Percentiles rank a stretch among this genome's conserved stretches.
phyloP scores from a whole-genome alignment of 2,797 vertebrate species.

The Mus caroli region DNA sequence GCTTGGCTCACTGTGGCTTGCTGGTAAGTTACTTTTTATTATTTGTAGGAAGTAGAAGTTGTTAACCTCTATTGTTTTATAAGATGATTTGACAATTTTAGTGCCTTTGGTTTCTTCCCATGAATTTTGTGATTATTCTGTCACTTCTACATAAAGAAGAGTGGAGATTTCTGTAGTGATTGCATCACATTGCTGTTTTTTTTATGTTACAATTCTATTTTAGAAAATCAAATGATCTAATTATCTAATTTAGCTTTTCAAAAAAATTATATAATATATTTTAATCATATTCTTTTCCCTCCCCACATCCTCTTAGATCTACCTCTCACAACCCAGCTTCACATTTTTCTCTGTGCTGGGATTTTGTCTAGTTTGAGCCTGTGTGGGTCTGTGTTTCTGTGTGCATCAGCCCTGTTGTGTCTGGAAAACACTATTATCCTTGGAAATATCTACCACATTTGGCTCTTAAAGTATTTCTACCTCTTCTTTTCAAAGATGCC shows the following conservation, averaged over 20 bases:
- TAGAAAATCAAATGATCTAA: neutral
- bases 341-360: neutral
- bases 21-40: neutral
- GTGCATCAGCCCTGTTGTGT: neutral
- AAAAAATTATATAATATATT: neutral
- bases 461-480: neutral
- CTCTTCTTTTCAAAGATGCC: neutral
- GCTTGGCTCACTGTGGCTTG: neutral
- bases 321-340: neutral
- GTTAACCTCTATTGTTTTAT: conserved; percentile 3
- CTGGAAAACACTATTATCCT: neutral
- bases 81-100: conserved; percentile 7
- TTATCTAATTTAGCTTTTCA: neutral
- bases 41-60: neutral
- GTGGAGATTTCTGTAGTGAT: neutral
- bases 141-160: neutral
- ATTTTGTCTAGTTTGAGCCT: neutral
- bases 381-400: neutral
- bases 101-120: neutral
- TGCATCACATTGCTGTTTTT: neutral
- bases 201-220: neutral
- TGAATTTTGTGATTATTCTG: conserved; percentile 37
- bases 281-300: neutral
- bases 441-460: neutral
- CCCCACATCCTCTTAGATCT: neutral